Evolutionary conservation across 2,888 invertebrate genomes (phyloP), one percentile per base, ranked within the genome.

Genomic region (Chloromyia formosa): DNA sequence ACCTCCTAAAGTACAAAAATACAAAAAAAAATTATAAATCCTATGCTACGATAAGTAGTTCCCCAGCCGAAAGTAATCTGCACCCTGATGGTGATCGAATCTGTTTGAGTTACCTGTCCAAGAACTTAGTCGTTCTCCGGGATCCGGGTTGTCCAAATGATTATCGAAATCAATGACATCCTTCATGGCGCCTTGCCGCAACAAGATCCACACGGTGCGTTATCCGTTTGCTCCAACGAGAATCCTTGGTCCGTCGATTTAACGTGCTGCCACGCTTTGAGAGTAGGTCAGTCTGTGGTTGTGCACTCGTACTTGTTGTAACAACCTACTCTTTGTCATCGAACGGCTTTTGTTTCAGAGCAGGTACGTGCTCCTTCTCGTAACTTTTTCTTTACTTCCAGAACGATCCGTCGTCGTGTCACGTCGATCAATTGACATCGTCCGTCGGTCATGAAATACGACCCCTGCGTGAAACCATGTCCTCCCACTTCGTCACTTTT

Each of bases 381-480:
- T 98, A 99, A n/a, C 93, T 98, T 88, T 97, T 98, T 79, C 96
- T 89, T 86, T 97, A 97, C 82, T 97, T 97, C 79, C 98, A 88
- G 84, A 95, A 98, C 0, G 97, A 97, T 0, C 99, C 98, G 77
- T 98, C n/a, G n/a, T n/a, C n/a, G n/a, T n/a, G n/a, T n/a, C n/a
- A n/a, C n/a, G n/a, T n/a, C 97, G 0, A 99, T 98, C 78, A 99
- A 87, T 82, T 97, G 95, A 83, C 99, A 99, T 16, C 95, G 89
- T 86, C 98, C 98, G 85, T 98, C 99, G 3, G 98, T 96, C 98
- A 99, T 99, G 83, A 97, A 95, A 87, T 99, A 99, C 0, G 97
- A 95, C 0, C 99, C 99, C 81, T 97, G 96, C 0, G 92, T 88
- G 86, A 98, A 18, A 94, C 88, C 79, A 99, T 84, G 82, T 98